A percentile compares a stretch with the other conserved stretches of the same genome.
These are phyloP conservation scores for Zoanthus sociatus DNA, from an alignment of 92 coral and sea anemone genomes.

Conservation along the genomic window DNA sequence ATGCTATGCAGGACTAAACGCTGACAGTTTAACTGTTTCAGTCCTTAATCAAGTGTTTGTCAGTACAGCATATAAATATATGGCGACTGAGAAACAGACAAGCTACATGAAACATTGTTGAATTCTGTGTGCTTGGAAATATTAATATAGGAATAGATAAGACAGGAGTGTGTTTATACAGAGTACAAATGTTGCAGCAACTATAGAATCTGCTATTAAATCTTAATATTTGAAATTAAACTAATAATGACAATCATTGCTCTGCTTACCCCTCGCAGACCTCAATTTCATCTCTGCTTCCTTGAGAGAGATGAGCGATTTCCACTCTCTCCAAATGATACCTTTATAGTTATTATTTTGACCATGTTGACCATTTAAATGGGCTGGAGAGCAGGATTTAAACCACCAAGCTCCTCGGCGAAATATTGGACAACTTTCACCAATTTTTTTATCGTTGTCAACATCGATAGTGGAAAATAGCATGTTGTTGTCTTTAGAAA, in stretches of 20 bases:
- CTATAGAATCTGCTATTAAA: too few species aligned
- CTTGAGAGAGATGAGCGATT: conserved; percentile 29
- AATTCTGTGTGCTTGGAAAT: too few species aligned
- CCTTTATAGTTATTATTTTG: not conserved
- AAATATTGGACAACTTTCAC: not conserved
- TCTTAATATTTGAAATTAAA: too few species aligned
- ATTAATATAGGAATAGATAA: too few species aligned
- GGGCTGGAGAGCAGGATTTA: conserved; percentile 33
- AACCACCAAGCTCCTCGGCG: conserved; percentile 75
- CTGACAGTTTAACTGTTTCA: too few species aligned
- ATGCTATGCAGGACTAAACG: too few species aligned
- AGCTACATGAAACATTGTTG: too few species aligned
- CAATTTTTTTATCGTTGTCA: conserved; percentile 30
- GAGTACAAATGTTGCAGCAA: too few species aligned
- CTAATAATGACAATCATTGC: not conserved
- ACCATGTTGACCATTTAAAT: conserved; percentile 64
- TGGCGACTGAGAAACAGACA: too few species aligned
- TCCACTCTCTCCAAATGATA: conserved; percentile 45
- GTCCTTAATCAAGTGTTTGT: too few species aligned
- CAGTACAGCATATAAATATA: too few species aligned
- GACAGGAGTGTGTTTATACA: too few species aligned
- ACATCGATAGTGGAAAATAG: conserved; percentile 55
- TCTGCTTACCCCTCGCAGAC: conserved; percentile 32
- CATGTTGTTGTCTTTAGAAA: conserved; percentile 48
- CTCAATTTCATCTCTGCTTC: conserved; percentile 55